These are phyloP conservation scores for Crenichthys baileyi DNA, from an alignment of 2,797 vertebrate species.

Conservation along the genomic window DNA sequence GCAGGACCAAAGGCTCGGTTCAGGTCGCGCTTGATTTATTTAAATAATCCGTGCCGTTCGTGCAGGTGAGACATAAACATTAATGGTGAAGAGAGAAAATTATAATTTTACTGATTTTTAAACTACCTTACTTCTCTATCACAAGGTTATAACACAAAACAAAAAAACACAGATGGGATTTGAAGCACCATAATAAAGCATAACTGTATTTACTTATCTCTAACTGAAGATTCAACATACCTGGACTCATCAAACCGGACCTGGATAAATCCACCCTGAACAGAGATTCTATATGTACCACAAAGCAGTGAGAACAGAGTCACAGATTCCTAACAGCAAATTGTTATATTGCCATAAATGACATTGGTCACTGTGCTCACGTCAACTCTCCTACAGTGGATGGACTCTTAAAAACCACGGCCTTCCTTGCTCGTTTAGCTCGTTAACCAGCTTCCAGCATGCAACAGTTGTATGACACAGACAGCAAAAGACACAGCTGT, in stretches of 20 bases:
- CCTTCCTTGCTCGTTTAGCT: background rate
- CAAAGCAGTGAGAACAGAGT: background rate
- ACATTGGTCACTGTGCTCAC: background rate
- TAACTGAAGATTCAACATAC: too few species aligned
- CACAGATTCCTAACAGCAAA: background rate
- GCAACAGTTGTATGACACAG: background rate
- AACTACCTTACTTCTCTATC: too few species aligned
- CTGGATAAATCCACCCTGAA: background rate
- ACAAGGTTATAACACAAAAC: too few species aligned
- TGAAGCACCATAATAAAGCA: too few species aligned
- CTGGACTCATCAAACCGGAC: background rate
- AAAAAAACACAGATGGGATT: too few species aligned
- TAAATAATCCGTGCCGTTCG: too few species aligned
- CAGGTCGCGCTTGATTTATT: too few species aligned
- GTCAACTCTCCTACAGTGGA: background rate
- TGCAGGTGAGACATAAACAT: too few species aligned
- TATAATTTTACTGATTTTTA: too few species aligned
- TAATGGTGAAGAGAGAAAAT: too few species aligned
- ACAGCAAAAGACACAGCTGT: background rate
- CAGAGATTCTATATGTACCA: background rate
- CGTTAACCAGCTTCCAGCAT: background rate
- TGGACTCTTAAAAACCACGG: background rate
- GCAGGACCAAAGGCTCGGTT: too few species aligned
- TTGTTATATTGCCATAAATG: background rate
- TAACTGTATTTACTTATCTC: too few species aligned